phyloP scores from a whole-genome alignment of 1,140 invertebrate species.

The Campoletis sonorensis region DNA sequence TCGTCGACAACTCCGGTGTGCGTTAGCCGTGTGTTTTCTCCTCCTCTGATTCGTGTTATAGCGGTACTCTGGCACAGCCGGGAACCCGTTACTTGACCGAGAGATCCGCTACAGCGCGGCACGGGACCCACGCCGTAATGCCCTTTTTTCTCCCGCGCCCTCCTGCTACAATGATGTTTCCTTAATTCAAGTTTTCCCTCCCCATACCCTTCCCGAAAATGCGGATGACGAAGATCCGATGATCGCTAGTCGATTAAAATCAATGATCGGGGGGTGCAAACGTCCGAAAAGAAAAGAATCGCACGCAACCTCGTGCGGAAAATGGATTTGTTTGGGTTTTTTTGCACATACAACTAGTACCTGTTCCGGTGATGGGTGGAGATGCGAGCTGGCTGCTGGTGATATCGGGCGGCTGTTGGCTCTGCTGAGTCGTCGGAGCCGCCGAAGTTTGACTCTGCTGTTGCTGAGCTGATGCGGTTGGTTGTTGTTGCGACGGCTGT shows the following conservation, averaged over 20 bases:
- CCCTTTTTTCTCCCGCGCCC: slow-evolving; percentile 21
- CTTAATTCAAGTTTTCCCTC: slow-evolving; percentile 8
- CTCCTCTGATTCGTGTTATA: slow-evolving; percentile 55
- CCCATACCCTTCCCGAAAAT: too few species aligned
- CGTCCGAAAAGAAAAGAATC: too few species aligned
- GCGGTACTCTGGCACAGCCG: slow-evolving; percentile 67
- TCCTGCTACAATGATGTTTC: too few species aligned
- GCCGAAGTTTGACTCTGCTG: slow-evolving; percentile 49
- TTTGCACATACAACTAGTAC: slow-evolving; percentile 56
- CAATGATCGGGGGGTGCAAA: too few species aligned
- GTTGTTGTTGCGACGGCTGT: slow-evolving; percentile 56
- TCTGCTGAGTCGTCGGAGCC: slow-evolving; percentile 53
- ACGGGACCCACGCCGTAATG: slow-evolving; percentile 49
- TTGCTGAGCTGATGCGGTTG: slow-evolving; percentile 47
- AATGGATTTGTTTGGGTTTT: too few species aligned
- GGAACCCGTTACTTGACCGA: slow-evolving; percentile 76
- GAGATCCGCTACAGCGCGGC: slow-evolving; percentile 74
- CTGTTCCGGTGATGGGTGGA: slow-evolving; percentile 76
- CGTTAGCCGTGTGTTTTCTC: slow-evolving; percentile 50
- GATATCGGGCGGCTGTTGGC: slow-evolving; percentile 72
- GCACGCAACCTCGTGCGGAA: too few species aligned
- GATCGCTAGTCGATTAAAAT: too few species aligned
- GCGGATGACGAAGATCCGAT: too few species aligned
- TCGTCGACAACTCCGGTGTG: slow-evolving; percentile 62
- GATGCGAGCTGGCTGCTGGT: slow-evolving; percentile 74